Percentiles rank a stretch among this genome's conserved stretches.
These are phyloP conservation scores for Bombus impatiens DNA, from an alignment of 1,140 invertebrate genomes.

Conservation along the genomic window DNA sequence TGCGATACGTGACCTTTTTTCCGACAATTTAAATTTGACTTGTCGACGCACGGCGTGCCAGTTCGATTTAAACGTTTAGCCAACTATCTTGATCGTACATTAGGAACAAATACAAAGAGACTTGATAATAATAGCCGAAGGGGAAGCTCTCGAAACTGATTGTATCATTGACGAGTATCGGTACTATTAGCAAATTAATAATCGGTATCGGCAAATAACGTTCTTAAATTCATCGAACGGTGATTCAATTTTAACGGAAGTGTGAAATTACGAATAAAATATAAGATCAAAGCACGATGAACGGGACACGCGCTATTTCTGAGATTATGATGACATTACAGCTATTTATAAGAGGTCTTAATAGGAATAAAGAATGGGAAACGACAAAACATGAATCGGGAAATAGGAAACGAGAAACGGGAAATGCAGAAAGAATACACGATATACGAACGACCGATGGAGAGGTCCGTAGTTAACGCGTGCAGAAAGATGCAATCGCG, in stretches of 20 bases:
- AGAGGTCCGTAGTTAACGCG: not conserved
- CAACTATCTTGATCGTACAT: not conserved
- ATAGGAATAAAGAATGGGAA: not conserved
- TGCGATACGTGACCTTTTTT: not conserved
- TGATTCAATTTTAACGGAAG: not conserved
- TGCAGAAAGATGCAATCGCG: not conserved
- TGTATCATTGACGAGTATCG: not conserved
- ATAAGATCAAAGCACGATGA: not conserved
- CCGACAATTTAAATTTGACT: conserved; percentile 63
- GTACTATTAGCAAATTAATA: too few relatives aligned
- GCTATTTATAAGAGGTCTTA: too few relatives aligned
- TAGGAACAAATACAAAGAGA: not conserved
- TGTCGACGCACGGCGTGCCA: conserved; percentile 1
- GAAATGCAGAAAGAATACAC: not conserved
- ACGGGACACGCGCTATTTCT: not conserved
- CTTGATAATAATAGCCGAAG: not conserved
- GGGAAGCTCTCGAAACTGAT: not conserved
- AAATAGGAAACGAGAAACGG: not conserved
- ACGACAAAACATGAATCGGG: accelerated
- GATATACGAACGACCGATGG: too few relatives aligned
- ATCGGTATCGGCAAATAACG: too few relatives aligned
- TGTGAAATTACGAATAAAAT: not conserved
- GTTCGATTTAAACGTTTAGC: conserved; percentile 35
- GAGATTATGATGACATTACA: not conserved
- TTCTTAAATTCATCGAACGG: not conserved